Evolutionary conservation across 1,140 invertebrate species (phyloP), one percentile per base, ranked within the genome.

Genomic region (Zaprionus africanus): DNA sequence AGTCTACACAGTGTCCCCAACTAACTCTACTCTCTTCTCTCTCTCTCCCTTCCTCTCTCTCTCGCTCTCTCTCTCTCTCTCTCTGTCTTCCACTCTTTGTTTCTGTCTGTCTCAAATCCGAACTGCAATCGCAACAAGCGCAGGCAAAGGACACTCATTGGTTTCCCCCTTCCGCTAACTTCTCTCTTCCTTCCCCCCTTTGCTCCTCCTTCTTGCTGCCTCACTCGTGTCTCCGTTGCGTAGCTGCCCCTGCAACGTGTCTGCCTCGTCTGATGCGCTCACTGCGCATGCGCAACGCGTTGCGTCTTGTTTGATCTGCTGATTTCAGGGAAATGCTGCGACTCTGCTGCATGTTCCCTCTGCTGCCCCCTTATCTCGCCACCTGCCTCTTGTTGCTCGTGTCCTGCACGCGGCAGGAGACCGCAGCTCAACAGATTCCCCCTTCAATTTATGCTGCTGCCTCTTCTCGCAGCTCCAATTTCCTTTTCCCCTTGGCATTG

Each of bases 301-400:
- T 88, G 84, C 66, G 84, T 84, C 85, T 90, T 88, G 84, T 88
- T 88, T 88, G 84, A 88, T 88, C 88, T 88, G 71, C 66, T 76
- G 84, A 88, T 88, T 88, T 88, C 84, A 84, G 31, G 62, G 81
- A 88, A 88, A 76, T 46, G n/a, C 41, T 46, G 41, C 7, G 41
- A 46, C 41, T 46, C 7, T 24, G 12, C 22, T 53, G 19, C 17
- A 53, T 9, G 15, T 7, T 6, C 46, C 2, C 11, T 9, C n/a
- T n/a, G n/a, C n/a, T 22, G 3, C 12, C 11, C 46, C 9, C 5
- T 17, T 49, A 7, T 11, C 17, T 43, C 3, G 7, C 5, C 7
- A 12, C 7, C 46, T 24, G 0, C n/a, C 12, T n/a, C 17, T 11
- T 51, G 2, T 17, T 4, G 22, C 26, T 56, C 13, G 24, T 56